Evolutionary conservation across 2,113 vertebrate species (phyloP).

Genomic region (Tenebrosternarchus preto): DNA sequence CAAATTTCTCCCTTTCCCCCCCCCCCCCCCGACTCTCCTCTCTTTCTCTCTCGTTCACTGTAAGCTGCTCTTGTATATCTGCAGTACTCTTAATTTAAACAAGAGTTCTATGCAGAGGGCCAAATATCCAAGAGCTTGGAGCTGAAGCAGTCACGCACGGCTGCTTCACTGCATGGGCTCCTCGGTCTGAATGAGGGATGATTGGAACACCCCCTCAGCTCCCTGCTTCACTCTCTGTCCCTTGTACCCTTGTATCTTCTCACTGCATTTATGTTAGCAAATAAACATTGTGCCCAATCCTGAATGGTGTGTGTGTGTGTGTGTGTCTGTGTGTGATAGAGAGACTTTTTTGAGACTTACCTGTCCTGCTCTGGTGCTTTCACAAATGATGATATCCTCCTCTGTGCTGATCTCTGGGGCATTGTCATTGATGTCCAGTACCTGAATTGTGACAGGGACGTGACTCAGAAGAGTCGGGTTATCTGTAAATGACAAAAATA

Average conservation of each 20-base stretch:
- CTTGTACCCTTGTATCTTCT: constrained; percentile 34
- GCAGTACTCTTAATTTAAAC: constrained; percentile 65
- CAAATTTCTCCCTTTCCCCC: constrained; percentile 42
- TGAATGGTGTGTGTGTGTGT: constrained; percentile 47
- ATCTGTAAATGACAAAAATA: constrained; percentile 73
- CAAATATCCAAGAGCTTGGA: constrained; percentile 64
- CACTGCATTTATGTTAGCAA: neutral
- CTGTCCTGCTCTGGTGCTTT: constrained; percentile 89
- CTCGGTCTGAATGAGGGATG: constrained; percentile 64
- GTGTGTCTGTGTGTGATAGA: constrained; percentile 19
- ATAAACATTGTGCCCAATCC: constrained; percentile 12
- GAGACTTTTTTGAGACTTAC: constrained; percentile 69
- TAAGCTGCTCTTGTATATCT: constrained; percentile 57
- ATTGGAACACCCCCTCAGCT: constrained; percentile 54
- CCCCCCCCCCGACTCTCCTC: constrained; percentile 42
- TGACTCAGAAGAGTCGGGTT: constrained; percentile 85
- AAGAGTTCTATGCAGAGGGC: constrained; percentile 61
- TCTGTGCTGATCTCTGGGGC: constrained; percentile 84
- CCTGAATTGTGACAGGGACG: constrained; percentile 85
- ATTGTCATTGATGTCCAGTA: constrained; percentile 95
- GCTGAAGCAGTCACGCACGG: constrained; percentile 66
- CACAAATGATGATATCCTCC: constrained; percentile 90
- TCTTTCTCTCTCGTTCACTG: constrained; percentile 56
- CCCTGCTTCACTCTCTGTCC: constrained; percentile 35
- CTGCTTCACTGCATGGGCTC: constrained; percentile 67